Evolutionary conservation across 2,113 vertebrate species (phyloP), one percentile per base, ranked within the genome.

Genomic region (Spilogale gracilis): DNA sequence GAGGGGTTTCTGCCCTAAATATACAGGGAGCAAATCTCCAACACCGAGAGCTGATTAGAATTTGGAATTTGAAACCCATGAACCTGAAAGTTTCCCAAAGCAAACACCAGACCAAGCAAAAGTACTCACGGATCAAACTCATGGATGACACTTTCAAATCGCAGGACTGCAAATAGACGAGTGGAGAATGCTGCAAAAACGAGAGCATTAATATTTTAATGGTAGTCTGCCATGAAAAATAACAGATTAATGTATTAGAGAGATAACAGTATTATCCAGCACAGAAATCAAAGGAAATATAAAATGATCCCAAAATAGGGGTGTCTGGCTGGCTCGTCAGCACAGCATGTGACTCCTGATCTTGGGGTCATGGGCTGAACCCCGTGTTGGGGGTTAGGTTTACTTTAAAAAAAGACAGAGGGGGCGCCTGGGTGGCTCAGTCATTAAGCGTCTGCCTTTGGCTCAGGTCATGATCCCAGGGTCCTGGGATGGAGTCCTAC

Each of bases 121-220:
- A 0, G 56, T 97, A 99, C 99, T 99, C 98, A 99, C 99, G 99
- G 99, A 98, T 99, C 99, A 97, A 99, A 99, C 95, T 99, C 99
- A 96, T 99, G 99, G 99, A 99, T 99, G 98, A 99, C 99, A 0
- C 99, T 99, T 98, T 99, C 99, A 85, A 99, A 99, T 94, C 99
- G 99, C 98, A 99, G 95, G 71, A 99, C 99, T 0, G 99, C 99
- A 95, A 99, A 99, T 1, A 99, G 99, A 96, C 99, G 99, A 0
- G 99, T 99, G 88, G 99, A 99, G 97, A 99, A 99, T 20, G 99
- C 99, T 99, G 98, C 8, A 94, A 94, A 96, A 82, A 78, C 2
- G 81, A 96, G 45, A 95, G 3, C 96, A 92, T 74, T 32, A 89
- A 30, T 84, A 85, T 63, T 69, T 89, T 86, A 94, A 52, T 85